phyloP scores from a whole-genome alignment of 2,888 invertebrate species.

The Steinernema scapterisci region DNA sequence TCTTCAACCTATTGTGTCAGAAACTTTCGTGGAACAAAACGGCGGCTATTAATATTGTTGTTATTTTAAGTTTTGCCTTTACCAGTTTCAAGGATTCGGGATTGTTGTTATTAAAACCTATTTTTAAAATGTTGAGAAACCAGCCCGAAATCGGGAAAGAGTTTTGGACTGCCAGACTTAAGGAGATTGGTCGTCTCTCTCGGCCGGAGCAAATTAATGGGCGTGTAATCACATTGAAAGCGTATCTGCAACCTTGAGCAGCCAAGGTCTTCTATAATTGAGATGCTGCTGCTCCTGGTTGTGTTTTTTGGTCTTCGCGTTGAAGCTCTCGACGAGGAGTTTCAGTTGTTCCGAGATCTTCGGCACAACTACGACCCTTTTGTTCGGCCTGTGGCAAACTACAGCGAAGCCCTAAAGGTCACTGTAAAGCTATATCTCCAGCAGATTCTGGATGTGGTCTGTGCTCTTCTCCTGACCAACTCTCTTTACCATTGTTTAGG shows the following conservation, averaged over 20 bases:
- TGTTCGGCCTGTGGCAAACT: conserved; percentile 56
- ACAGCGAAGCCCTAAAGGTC: conserved; percentile 53
- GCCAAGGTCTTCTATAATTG: background rate
- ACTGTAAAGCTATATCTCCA: conserved; percentile 57
- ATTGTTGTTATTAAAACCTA: background rate
- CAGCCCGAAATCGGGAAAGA: too few relatives aligned
- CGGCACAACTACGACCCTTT: conserved; percentile 57
- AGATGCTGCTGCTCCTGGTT: background rate
- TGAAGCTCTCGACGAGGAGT: conserved; percentile 6
- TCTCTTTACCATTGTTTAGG: conserved; percentile 40
- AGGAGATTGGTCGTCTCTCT: background rate
- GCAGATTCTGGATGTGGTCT: conserved; percentile 57
- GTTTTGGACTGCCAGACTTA: too few relatives aligned
- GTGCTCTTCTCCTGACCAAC: conserved; percentile 8
- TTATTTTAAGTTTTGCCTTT: conserved; percentile 3
- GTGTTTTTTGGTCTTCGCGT: background rate
- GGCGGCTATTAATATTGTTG: conserved; percentile 1
- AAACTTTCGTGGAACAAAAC: background rate
- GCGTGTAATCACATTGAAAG: background rate
- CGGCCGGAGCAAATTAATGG: background rate
- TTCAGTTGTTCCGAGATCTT: conserved; percentile 4
- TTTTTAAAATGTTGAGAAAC: too few relatives aligned
- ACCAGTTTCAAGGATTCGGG: background rate
- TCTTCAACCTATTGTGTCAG: background rate
- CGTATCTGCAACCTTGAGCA: background rate